Evolutionary conservation across 1,140 invertebrate genomes (phyloP), one percentile per base, ranked within the genome.

Genomic region (Caenorhabditis brenneri): DNA sequence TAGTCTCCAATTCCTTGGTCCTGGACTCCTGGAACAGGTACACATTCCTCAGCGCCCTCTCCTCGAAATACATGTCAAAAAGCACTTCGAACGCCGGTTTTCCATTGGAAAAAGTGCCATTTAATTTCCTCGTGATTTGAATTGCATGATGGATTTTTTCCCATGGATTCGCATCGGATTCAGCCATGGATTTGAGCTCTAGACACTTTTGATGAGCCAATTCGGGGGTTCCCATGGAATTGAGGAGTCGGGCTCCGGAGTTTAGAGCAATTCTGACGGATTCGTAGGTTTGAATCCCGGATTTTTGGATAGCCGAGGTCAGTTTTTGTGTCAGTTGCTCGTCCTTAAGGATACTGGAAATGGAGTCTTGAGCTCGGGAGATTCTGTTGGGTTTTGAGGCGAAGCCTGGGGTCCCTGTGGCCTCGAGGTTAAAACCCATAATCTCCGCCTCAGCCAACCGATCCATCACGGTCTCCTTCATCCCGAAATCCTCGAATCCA

Each of bases 381-480:
- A 12, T 16, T 2, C 42, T 16, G 2, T 46, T 16, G 9, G 16
- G 0, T 46, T 46, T 9, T 12, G 16, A 12, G 42, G 16, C 16
- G 9, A 9, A 9, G 9, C 16, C 9, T 46, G 0, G 42, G 16
- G 16, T 46, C 2, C 22, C 49, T 51, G 49, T n/a, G 15, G 5
- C 2, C 7, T n/a, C 10, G 5, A n/a, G 2, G 0, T 0, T 2
- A n/a, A 2, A 2, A 2, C 7, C 16, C 7, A 2, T 51, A n/a
- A 51, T 16, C 0, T 51, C 49, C 15, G 49, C 49, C 2, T 51
- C 16, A 7, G n/a, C 49, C n/a, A 51, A n/a, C 15, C 0, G 19
- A 16, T n/a, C n/a, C 2, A 51, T 4, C 2, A 51, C 7, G 22
- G 49, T 51, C 19, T 2, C 7, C 2, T 51, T 16, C 15, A 51